Base-by-base conservation (phyloP, 2,113 vertebrate genomes). In the Trinectes maculatus region DNA sequence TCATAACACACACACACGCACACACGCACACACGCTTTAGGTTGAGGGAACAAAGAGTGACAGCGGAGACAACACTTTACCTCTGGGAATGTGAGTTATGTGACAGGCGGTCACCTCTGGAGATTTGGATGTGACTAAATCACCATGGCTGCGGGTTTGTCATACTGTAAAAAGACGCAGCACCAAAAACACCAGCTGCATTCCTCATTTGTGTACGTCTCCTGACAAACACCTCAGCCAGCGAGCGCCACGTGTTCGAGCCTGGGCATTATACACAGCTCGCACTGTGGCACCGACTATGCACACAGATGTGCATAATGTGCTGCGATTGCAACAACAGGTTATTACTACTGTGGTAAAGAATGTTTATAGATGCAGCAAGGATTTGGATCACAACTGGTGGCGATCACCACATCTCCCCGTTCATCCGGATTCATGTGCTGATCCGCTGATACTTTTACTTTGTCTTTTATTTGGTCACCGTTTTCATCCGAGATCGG, bases 21-120 rank as follows among this genome's bases (percentile, higher is more conserved):
- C 29, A 33, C 40, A 44, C n/a, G 24, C 34, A 40, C 42, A 26
- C 16, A 18, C 11, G 0, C 31, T 59, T 69, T 16, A 51, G n/a
- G 42, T 43, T 58, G 48, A 69, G 52, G 51, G 24, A 68, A 54
- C 64, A 67, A 62, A 82, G 42, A 57, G 51, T 66, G 75, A 82
- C 71, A 80, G 71, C 69, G 8, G 64, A 68, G 64, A 73, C 73
- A 71, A 55, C 12, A 25, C 40, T 60, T 56, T 55, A 71, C 58
- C 63, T 82, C 58, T 81, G 82, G 75, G 83, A 78, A 83, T 76
- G 69, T 74, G 72, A 68, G 73, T 85, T 76, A 78, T 78, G 56
- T 77, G 68, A 81, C 80, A 81, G 74, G 74, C 77, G 74, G 80
- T 82, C 74, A 84, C 72, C 65, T 72, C 67, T 78, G 66, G 49